Conservation (phyloP, 2,888 invertebrate species). For the Mystacides longicornis region DNA sequence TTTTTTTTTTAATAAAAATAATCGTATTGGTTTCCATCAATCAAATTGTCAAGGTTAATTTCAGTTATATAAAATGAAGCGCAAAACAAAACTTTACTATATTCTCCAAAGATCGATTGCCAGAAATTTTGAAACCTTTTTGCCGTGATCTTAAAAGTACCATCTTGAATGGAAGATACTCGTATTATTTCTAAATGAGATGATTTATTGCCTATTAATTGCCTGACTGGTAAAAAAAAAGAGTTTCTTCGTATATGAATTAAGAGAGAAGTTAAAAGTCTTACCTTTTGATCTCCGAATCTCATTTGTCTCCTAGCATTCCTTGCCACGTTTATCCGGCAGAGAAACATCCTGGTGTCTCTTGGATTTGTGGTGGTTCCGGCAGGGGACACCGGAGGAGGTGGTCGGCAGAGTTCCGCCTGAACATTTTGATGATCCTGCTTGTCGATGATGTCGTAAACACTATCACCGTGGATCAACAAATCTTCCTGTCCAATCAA, state of each 20-base stretch:
- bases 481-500: conserved; percentile 95
- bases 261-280: conserved; percentile 20
- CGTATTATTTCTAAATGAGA: no score
- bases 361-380: conserved; percentile 49
- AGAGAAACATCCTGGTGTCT: conserved; percentile 79
- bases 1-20: no score
- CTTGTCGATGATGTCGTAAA: conserved; percentile 98
- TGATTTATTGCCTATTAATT: no score
- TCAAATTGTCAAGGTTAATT: no score
- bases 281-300: conserved; percentile 97
- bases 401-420: conserved; percentile 70
- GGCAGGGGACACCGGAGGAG: conserved; percentile 46
- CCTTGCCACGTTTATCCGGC: conserved; percentile 96
- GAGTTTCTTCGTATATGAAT: background rate
- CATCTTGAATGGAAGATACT: no score
- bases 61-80: no score
- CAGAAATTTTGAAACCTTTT: no score
- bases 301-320: conserved; percentile 95
- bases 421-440: conserved; percentile 96
- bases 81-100: no score
- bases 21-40: no score
- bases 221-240: background rate
- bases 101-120: no score
- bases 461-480: conserved; percentile 96
- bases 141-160: no score